Percentiles rank a stretch among this genome's conserved stretches.
These are phyloP conservation scores for Zoanthus sociatus DNA, from an alignment of 92 coral and sea anemone species.

Conservation along the genomic window DNA sequence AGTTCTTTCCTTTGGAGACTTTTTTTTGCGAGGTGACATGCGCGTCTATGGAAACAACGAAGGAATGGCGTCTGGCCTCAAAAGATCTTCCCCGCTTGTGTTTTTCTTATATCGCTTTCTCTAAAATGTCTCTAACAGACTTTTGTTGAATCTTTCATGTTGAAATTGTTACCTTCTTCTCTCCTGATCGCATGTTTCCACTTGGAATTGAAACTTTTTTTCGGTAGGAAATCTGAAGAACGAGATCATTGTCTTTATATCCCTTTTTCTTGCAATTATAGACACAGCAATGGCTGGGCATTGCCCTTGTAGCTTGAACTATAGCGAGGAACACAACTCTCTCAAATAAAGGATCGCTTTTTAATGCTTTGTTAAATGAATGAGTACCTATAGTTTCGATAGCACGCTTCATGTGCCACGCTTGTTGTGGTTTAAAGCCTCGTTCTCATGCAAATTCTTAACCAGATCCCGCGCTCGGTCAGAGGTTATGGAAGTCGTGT, in stretches of 20 bases:
- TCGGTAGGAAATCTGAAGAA: neutral
- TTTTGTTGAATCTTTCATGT: neutral
- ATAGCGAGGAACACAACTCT: too few species aligned
- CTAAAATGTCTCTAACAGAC: slow-evolving; percentile 25
- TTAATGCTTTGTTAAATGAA: too few species aligned
- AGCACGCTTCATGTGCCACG: too few species aligned
- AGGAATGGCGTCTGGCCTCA: slow-evolving; percentile 47
- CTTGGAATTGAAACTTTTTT: neutral
- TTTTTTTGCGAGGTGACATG: slow-evolving; percentile 41
- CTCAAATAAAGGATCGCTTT: too few species aligned
- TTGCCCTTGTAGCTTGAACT: neutral
- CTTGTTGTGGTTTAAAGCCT: too few species aligned
- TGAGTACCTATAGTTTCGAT: too few species aligned
- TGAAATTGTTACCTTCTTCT: neutral
- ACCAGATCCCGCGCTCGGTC: too few species aligned
- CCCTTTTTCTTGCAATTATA: neutral
- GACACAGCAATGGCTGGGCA: neutral
- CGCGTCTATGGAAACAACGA: slow-evolving; percentile 57
- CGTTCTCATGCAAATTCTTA: too few species aligned
- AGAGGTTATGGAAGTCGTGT: too few species aligned
- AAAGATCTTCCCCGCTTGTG: slow-evolving; percentile 50
- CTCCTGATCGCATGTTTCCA: neutral
- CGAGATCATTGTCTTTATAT: neutral
- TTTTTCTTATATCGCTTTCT: slow-evolving; percentile 29
- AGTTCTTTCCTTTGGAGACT: slow-evolving; percentile 28